Conservation (phyloP, 2,113 vertebrate species). For the Silurus meridionalis region DNA sequence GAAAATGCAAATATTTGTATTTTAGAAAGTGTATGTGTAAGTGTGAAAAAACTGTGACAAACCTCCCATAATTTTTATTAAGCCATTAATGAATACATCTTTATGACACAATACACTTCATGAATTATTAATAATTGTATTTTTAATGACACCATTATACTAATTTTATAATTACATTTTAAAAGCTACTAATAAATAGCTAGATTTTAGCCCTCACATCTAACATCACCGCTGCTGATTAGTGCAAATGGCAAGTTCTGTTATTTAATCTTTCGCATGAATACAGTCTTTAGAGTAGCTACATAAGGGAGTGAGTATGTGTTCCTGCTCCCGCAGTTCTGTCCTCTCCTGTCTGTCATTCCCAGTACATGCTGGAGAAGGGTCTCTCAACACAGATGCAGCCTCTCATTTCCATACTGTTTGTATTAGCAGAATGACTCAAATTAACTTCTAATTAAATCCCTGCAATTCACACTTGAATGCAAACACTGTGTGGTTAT, state of each 20-base stretch:
- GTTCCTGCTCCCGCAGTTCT: slow-evolving; percentile 1
- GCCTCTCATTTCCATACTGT: slow-evolving; percentile 69
- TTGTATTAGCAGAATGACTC: slow-evolving; percentile 71
- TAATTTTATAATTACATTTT: neutral
- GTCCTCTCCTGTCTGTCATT: slow-evolving; percentile 20
- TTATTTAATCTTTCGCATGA: neutral
- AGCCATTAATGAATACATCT: neutral
- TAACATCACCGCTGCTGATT: neutral
- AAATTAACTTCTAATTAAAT: slow-evolving; percentile 75
- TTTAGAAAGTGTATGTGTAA: neutral
- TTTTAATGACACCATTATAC: neutral
- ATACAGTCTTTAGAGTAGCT: neutral
- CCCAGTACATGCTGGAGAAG: slow-evolving; percentile 25
- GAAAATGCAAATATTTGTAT: neutral
- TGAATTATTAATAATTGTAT: too few relatives aligned
- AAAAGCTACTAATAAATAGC: neutral
- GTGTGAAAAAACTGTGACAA: neutral
- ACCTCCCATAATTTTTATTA: neutral
- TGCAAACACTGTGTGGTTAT: slow-evolving; percentile 59
- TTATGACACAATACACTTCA: neutral
- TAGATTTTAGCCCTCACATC: neutral
- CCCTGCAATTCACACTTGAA: slow-evolving; percentile 68
- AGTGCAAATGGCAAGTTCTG: neutral
- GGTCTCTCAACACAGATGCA: neutral
- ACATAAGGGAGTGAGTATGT: neutral